These are phyloP conservation scores for Cetonia aurata DNA, from an alignment of 2,888 invertebrate species.

Conservation along the genomic window DNA sequence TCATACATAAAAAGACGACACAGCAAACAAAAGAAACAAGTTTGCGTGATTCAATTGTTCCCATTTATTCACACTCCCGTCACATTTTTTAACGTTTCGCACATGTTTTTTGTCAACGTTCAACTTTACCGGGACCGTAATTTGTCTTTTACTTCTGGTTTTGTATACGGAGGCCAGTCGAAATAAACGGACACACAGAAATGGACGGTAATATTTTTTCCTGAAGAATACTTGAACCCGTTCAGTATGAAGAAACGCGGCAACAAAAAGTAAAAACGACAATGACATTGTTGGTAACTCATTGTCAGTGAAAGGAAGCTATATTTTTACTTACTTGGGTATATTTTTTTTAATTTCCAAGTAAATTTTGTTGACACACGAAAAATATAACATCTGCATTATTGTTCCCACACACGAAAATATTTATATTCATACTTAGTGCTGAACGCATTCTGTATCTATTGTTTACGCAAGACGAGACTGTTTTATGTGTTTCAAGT, in stretches of 20 bases:
- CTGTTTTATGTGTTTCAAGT: too few relatives aligned
- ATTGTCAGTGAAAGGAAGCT: too few relatives aligned
- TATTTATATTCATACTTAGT: too few relatives aligned
- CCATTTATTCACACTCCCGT: constrained; percentile 23
- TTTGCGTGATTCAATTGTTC: constrained; percentile 31
- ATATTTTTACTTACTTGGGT: too few relatives aligned
- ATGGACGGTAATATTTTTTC: constrained; percentile 31
- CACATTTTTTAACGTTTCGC: constrained; percentile 31
- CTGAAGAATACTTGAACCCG: constrained; percentile 26
- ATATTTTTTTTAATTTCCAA: too few relatives aligned
- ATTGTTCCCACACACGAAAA: too few relatives aligned
- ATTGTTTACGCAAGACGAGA: too few relatives aligned
- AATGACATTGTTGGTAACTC: too few relatives aligned
- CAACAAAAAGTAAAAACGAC: neutral
- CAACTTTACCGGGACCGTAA: constrained; percentile 22
- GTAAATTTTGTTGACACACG: too few relatives aligned
- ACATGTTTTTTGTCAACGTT: constrained; percentile 35
- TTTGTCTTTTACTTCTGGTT: constrained; percentile 30
- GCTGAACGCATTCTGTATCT: too few relatives aligned
- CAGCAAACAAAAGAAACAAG: constrained; percentile 18
- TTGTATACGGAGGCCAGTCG: neutral
- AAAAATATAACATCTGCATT: too few relatives aligned
- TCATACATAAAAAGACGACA: neutral
- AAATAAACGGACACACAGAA: constrained; percentile 25
- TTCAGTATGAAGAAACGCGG: constrained; percentile 22